Base-by-base conservation (phyloP, 2,113 vertebrate genomes). In the Urocynchramus pylzowi region DNA sequence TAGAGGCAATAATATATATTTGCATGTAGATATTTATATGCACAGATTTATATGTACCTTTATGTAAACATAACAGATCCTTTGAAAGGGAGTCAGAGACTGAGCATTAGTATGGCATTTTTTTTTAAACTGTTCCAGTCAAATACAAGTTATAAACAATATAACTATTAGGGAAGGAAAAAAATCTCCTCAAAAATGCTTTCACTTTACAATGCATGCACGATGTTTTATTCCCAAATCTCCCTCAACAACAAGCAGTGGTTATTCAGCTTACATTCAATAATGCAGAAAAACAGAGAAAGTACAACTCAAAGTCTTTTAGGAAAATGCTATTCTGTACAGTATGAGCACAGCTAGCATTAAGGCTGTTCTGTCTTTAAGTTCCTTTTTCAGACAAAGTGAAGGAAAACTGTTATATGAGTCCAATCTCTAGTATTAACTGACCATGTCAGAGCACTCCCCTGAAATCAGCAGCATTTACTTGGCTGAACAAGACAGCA, bases 331-430 rank as follows among this genome's bases (percentile, higher is more conserved):
- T 61, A 1, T 37, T 17, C 2, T 60, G 5, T 59, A 33, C 18
- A 22, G 27, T 47, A 35, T 10, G 10, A 65, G 5, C 2, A 0
- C 35, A 89, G 2, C 17, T 20, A 16, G 11, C 0, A 0, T 61
- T 77, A 65, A 53, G 33, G 6, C 9, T 84, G 15, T 16, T 39
- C 28, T 70, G n/a, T 31, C 42, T 78, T 64, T 81, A 45, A 63
- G 23, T 45, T 84, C 9, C 14, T 69, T 31, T 10, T 61, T 77
- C 20, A 45, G 15, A 54, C 4, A 68, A 67, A 53, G 4, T 27
- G 9, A 86, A 59, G 13, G 16, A 59, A 87, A 74, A n/a, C 2
- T 6, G n/a, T 19, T 59, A 14, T 11, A 78, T 59, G 23, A 69
- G 10, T 53, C 73, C n/a, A 54, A 8, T 41, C 45, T 57, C 33